These are phyloP conservation scores for Hylaeus volcanicus DNA, from an alignment of 1,140 invertebrate species.

Conservation along the genomic window DNA sequence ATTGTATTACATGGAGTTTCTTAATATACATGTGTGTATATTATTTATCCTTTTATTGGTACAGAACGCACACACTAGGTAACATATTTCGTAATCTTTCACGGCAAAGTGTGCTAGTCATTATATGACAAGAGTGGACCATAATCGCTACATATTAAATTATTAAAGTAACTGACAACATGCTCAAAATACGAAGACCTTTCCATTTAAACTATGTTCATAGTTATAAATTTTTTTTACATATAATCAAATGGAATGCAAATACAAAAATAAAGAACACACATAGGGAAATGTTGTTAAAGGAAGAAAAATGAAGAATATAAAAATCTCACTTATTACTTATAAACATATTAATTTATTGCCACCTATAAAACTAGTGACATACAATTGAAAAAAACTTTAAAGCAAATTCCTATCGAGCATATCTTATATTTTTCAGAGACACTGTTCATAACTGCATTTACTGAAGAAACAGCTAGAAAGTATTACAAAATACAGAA, in stretches of 20 bases:
- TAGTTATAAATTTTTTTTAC: not conserved
- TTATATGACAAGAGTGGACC: constrained; percentile 47
- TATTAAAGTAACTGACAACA: constrained; percentile 45
- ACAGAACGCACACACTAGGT: constrained; percentile 31
- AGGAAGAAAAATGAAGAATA: not conserved
- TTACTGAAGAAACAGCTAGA: not conserved
- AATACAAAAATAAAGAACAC: not conserved
- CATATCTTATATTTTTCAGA: not conserved
- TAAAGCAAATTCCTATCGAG: constrained; percentile 7
- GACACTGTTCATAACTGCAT: not conserved
- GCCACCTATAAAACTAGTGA: not conserved
- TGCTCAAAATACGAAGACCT: constrained; percentile 52
- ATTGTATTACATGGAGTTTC: constrained; percentile 50
- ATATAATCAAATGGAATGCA: not conserved
- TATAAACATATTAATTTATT: constrained; percentile 27
- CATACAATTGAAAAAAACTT: not conserved
- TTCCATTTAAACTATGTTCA: constrained; percentile 23
- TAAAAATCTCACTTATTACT: not conserved
- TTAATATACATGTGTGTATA: constrained; percentile 24
- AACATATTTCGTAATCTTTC: constrained; percentile 32
- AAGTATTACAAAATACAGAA: constrained; percentile 7
- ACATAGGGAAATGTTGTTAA: not conserved
- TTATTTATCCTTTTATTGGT: constrained; percentile 25
- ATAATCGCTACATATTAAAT: constrained; percentile 51
- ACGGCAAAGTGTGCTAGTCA: constrained; percentile 39